A percentile compares a stretch with the other conserved stretches of the same genome.
Evolutionary conservation across 2,797 vertebrate genomes (phyloP).

Genomic region (Clarias fuscus): DNA sequence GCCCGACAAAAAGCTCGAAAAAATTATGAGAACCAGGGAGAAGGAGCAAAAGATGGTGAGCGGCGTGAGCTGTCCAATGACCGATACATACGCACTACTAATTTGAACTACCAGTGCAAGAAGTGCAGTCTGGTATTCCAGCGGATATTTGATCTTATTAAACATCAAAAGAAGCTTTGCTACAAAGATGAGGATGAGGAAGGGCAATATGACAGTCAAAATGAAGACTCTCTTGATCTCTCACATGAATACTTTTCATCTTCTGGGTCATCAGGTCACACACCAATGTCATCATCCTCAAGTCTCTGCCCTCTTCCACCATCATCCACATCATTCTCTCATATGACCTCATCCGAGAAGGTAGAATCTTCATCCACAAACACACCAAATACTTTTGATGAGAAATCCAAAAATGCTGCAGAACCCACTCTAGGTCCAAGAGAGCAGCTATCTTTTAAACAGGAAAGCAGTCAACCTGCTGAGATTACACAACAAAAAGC

Average conservation of each 20-base stretch:
- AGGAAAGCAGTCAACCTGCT: constrained; percentile 80
- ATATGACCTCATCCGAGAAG: constrained; percentile 83
- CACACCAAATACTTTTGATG: constrained; percentile 79
- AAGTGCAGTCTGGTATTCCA: constrained; percentile 99
- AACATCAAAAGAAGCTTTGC: constrained; percentile 99
- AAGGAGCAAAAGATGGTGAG: constrained; percentile 92
- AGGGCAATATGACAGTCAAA: constrained; percentile 98
- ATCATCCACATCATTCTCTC: constrained; percentile 80
- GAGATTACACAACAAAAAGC: constrained; percentile 81
- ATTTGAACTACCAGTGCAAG: constrained; percentile 99
- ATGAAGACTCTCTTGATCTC: constrained; percentile 95
- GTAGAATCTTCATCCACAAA: constrained; percentile 84
- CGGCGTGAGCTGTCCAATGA: constrained; percentile 94
- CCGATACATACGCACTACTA: constrained; percentile 95
- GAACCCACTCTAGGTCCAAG: constrained; percentile 84
- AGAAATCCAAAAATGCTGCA: constrained; percentile 90
- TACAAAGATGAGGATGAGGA: constrained; percentile 99
- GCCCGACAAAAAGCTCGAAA: constrained; percentile 98
- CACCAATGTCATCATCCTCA: constrained; percentile 89
- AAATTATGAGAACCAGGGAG: constrained; percentile 98
- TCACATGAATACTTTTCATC: constrained; percentile 89
- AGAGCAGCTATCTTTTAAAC: constrained; percentile 91
- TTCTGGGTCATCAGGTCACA: constrained; percentile 97
- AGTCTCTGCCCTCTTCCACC: constrained; percentile 87
- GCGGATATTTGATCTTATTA: constrained; percentile 98